These are phyloP conservation scores for Octomys mimax DNA, from an alignment of 2,797 vertebrate genomes.

Conservation along the genomic window DNA sequence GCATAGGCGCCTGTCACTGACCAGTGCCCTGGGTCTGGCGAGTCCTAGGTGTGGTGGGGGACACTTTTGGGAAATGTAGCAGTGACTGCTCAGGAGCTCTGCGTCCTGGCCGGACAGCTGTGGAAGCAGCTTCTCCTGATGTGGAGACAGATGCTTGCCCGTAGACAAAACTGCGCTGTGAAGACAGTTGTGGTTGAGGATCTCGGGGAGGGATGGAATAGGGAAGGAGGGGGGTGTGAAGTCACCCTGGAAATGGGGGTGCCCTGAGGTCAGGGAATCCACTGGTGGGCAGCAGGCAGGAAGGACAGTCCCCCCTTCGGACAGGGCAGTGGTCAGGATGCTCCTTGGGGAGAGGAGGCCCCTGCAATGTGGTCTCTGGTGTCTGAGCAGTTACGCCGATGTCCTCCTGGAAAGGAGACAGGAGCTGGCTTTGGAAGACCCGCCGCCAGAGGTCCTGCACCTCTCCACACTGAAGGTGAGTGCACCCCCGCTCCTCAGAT, in stretches of 20 bases:
- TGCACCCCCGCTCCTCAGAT: neutral
- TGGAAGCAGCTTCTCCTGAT: neutral
- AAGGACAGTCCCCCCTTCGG: neutral
- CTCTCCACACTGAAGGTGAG: conserved; percentile 90
- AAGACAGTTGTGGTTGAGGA: neutral
- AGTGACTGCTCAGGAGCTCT: neutral
- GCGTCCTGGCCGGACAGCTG: neutral
- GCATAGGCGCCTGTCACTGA: neutral
- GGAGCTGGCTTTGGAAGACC: conserved; percentile 89
- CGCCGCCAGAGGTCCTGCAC: conserved; percentile 85
- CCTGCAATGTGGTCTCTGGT: conserved; percentile 44
- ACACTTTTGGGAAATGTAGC: neutral
- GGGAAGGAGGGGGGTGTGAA: neutral
- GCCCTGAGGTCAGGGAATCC: neutral
- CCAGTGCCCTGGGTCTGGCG: neutral
- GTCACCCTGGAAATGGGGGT: neutral
- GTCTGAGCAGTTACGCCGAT: conserved; percentile 89
- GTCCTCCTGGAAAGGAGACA: conserved; percentile 91
- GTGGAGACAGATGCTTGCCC: neutral
- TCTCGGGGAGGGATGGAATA: neutral
- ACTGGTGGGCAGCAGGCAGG: neutral
- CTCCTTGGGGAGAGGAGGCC: neutral
- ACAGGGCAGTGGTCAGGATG: neutral
- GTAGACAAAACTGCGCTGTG: neutral
- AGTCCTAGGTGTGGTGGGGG: neutral